phyloP scores from a whole-genome alignment of 2,797 vertebrate genomes.

The Gila robusta region DNA sequence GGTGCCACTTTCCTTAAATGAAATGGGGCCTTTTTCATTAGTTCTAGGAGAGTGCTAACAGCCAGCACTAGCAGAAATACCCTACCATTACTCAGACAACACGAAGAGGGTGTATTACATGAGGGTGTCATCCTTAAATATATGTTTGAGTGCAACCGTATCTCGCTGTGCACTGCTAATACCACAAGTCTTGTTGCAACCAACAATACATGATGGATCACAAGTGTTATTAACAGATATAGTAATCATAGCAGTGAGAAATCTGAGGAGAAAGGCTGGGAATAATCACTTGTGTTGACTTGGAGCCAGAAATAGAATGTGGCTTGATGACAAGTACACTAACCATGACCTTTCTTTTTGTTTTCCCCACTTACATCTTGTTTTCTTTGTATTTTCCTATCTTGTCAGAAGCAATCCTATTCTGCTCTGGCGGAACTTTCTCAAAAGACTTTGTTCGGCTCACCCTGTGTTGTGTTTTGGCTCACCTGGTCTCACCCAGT shows the following conservation, averaged over 20 bases:
- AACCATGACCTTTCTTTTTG: conserved; percentile 37
- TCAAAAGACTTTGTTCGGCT: conserved; percentile 28
- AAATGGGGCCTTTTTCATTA: conserved; percentile 70
- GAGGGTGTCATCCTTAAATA: conserved; percentile 79
- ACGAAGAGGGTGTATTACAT: conserved; percentile 48
- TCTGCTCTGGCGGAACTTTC: conserved; percentile 55
- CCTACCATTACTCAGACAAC: conserved; percentile 42
- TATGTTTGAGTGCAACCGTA: conserved; percentile 13
- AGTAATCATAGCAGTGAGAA: conserved; percentile 24
- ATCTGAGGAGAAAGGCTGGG: background rate
- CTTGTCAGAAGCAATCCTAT: conserved; percentile 63
- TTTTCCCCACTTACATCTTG: conserved; percentile 9
- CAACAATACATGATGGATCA: conserved; percentile 25
- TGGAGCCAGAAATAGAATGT: conserved; percentile 37
- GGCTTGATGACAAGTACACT: conserved; percentile 36
- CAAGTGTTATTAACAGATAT: conserved; percentile 32
- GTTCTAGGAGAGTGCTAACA: conserved; percentile 29
- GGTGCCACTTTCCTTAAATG: conserved; percentile 74
- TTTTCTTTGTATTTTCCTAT: conserved; percentile 51
- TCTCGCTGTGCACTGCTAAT: conserved; percentile 29
- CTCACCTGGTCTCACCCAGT: background rate
- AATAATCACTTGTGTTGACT: conserved; percentile 31
- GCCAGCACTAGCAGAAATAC: conserved; percentile 27
- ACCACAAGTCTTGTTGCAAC: background rate
- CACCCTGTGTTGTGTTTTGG: conserved; percentile 3